Evolutionary conservation across 2,888 invertebrate species (phyloP), one percentile per base, ranked within the genome.

Genomic region (Harpalus rubripes): DNA sequence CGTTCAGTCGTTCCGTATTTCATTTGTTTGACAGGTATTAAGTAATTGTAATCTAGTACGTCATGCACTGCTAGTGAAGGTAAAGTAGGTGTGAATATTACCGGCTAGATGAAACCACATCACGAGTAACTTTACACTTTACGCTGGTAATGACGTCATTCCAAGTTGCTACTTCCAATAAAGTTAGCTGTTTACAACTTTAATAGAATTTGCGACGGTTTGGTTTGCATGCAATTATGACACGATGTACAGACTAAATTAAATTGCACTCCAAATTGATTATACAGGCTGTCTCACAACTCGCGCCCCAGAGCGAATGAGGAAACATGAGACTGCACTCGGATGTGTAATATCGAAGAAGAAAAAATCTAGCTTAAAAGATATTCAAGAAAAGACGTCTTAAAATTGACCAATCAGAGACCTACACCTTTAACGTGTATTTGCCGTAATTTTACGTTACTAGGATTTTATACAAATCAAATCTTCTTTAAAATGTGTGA

Each of bases 1-100:
- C 61, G 56, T 81, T 59, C 18, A 26, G 59, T n/a, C 16, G 80
- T 41, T 80, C 63, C 61, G 63, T 80, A 80, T 80, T 63, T 80
- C 44, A 63, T 18, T 59, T 80, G 61, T 63, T 79, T 80, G 61
- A 44, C 61, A 80, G 15, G 59, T 80, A 63, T 80, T 41, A 80
- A 15, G 61, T 61, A 61, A 59, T 79, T 79, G 56, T 79, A 79
- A 79, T 79, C 22, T 79, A 58, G 58, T 18, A 56, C 74, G 74
- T 74, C 74, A 74, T 74, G 74, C 52, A 18, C 74, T 52, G 74
- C 44, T 52, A 52, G 16, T 44, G 39, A 68, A 68, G 68, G 63
- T 72, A 72, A 72, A 41, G 74, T 74, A 74, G 74, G 74, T 74
- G 74, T 74, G 41, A 74, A 74, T 74, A 52, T 44, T 52, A 52